phyloP scores from a whole-genome alignment of 2,797 vertebrate species.

The Spondyliosoma cantharus region DNA sequence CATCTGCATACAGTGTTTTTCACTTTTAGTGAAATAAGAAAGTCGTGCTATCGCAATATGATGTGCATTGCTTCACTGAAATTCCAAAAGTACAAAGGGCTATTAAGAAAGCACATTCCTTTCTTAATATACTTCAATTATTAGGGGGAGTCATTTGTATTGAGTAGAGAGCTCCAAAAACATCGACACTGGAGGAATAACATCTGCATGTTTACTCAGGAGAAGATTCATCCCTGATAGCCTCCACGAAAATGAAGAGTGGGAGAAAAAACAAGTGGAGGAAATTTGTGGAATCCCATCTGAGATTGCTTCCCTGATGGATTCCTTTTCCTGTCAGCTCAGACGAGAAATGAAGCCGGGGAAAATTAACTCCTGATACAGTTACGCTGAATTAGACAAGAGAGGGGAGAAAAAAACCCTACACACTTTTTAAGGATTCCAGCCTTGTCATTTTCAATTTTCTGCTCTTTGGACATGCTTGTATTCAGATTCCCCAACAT shows the following conservation, averaged over 20 bases:
- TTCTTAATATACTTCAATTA: constrained; percentile 77
- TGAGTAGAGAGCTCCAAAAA: constrained; percentile 80
- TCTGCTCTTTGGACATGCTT: constrained; percentile 99
- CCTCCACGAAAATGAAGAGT: constrained; percentile 76
- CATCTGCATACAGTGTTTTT: not conserved
- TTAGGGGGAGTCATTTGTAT: constrained; percentile 72
- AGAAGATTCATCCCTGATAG: constrained; percentile 83
- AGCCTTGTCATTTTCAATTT: constrained; percentile 99
- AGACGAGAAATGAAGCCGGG: constrained; percentile 87
- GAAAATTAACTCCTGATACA: constrained; percentile 91
- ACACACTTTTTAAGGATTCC: constrained; percentile 99
- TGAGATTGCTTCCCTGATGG: constrained; percentile 87
- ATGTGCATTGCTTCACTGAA: constrained; percentile 49
- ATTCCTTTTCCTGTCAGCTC: constrained; percentile 87
- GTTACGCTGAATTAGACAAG: constrained; percentile 91
- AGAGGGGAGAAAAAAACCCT: constrained; percentile 79
- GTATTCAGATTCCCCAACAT: constrained; percentile 99
- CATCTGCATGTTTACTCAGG: constrained; percentile 82
- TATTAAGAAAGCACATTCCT: constrained; percentile 69
- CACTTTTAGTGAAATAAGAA: constrained; percentile 16
- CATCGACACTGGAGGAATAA: constrained; percentile 81
- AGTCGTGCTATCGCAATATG: constrained; percentile 32
- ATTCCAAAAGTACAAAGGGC: constrained; percentile 71
- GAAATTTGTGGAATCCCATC: constrained; percentile 88
- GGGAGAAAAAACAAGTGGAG: constrained; percentile 82